phyloP scores from a whole-genome alignment of 2,888 invertebrate genomes.

The Rosalia funebris region DNA sequence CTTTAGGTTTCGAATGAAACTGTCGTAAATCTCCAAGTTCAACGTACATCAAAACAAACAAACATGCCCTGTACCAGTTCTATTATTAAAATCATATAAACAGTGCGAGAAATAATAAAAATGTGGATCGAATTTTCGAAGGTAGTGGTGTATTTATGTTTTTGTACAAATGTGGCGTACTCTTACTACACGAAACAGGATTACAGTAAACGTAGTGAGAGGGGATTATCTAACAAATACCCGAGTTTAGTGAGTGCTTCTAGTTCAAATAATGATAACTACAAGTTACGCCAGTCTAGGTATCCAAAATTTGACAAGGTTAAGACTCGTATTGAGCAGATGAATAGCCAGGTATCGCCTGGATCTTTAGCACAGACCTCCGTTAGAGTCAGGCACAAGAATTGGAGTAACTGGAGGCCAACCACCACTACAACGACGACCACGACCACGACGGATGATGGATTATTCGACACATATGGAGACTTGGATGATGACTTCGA shows the following conservation, averaged over 20 bases:
- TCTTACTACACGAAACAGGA: conserved; percentile 21
- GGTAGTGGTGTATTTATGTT: conserved; percentile 33
- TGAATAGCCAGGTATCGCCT: conserved; percentile 28
- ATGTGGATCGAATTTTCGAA: conserved; percentile 31
- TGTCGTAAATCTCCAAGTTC: conserved; percentile 3
- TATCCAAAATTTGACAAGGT: conserved; percentile 51
- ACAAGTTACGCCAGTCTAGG: conserved; percentile 45
- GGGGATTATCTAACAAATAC: neutral
- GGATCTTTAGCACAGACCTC: neutral
- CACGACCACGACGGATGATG: conserved; percentile 36
- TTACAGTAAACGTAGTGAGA: conserved; percentile 15
- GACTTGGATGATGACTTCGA: conserved; percentile 37
- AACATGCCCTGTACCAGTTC: conserved; percentile 15
- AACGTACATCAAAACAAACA: conserved; percentile 14
- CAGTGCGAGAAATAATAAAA: conserved; percentile 15
- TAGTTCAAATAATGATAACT: conserved; percentile 11
- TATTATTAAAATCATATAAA: conserved; percentile 8
- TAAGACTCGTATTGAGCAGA: conserved; percentile 44
- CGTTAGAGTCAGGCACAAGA: conserved; percentile 36
- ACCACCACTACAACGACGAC: conserved; percentile 28
- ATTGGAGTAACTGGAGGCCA: conserved; percentile 26
- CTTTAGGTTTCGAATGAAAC: conserved; percentile 15
- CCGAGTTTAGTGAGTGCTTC: neutral
- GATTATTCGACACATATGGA: conserved; percentile 40
- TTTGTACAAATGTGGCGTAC: conserved; percentile 30